These are phyloP conservation scores for Eonycteris spelaea DNA, from an alignment of 2,113 vertebrate genomes.

Conservation along the genomic window DNA sequence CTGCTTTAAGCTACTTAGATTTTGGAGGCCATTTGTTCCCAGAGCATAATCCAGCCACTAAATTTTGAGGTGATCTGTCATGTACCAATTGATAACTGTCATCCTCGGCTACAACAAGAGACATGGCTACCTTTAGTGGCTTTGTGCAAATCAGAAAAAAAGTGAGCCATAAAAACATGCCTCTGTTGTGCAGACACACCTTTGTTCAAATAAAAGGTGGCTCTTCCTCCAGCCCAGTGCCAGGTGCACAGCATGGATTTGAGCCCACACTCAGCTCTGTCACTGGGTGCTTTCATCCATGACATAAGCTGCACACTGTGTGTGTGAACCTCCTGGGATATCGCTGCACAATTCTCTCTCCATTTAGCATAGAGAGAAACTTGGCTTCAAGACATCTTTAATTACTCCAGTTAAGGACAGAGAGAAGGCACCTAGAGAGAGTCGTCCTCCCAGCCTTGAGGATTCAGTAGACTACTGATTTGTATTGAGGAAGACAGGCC, in stretches of 20 bases:
- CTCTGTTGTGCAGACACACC: background rate
- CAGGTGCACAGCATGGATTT: background rate
- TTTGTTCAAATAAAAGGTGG: background rate
- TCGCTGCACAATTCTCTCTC: background rate
- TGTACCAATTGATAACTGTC: background rate
- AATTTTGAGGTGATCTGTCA: background rate
- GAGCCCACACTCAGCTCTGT: background rate
- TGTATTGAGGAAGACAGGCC: slow-evolving; percentile 7
- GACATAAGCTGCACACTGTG: background rate
- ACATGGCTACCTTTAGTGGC: background rate
- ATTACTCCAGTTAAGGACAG: background rate
- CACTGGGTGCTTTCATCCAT: background rate
- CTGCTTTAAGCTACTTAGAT: background rate
- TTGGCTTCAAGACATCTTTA: background rate
- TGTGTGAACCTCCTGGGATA: background rate
- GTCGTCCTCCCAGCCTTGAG: background rate
- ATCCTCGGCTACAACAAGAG: background rate
- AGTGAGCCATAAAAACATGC: background rate
- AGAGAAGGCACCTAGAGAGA: background rate
- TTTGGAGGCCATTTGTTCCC: background rate
- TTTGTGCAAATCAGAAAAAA: background rate
- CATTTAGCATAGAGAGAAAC: background rate
- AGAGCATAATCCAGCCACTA: background rate
- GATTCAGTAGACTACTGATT: background rate
- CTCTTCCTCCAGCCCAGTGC: background rate